Conservation (phyloP, 2,113 vertebrate genomes). For the cat (Felis catus) region DNA sequence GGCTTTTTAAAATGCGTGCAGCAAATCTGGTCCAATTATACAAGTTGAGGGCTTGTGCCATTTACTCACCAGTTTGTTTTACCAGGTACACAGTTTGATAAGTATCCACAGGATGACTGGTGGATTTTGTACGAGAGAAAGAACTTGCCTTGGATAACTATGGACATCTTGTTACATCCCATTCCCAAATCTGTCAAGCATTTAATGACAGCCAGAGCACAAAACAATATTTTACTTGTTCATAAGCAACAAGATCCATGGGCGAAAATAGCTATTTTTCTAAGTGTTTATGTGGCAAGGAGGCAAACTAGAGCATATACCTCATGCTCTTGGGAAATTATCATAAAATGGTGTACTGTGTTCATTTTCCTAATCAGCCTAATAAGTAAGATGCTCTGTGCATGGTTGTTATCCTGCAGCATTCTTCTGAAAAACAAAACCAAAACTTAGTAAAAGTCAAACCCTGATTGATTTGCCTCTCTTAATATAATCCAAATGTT, state of each 20-base stretch:
- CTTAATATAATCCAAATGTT: conserved; percentile 34
- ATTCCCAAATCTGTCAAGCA: conserved; percentile 87
- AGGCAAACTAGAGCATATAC: conserved; percentile 54
- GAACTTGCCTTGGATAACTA: conserved; percentile 76
- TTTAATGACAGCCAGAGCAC: conserved; percentile 81
- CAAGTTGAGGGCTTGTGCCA: conserved; percentile 13
- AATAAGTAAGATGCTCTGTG: conserved; percentile 51
- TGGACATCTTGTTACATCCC: conserved; percentile 85
- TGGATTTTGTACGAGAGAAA: conserved; percentile 71
- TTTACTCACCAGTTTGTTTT: conserved; percentile 64
- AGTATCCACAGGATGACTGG: conserved; percentile 45
- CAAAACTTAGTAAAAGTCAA: not conserved
- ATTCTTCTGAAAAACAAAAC: not conserved
- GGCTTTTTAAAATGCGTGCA: conserved; percentile 48
- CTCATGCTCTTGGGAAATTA: conserved; percentile 50
- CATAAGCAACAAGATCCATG: conserved; percentile 79
- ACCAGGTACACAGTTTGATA: conserved; percentile 64
- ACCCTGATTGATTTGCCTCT: conserved; percentile 12
- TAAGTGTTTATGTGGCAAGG: conserved; percentile 62
- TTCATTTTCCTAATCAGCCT: conserved; percentile 37
- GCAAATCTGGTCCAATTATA: conserved; percentile 50
- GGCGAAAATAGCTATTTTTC: conserved; percentile 79
- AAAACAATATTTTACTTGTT: conserved; percentile 79
- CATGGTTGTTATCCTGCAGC: not conserved
- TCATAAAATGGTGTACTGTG: conserved; percentile 37